Evolutionary conservation across 2,888 invertebrate genomes (phyloP).

Genomic region (Melinaea marsaeus): DNA sequence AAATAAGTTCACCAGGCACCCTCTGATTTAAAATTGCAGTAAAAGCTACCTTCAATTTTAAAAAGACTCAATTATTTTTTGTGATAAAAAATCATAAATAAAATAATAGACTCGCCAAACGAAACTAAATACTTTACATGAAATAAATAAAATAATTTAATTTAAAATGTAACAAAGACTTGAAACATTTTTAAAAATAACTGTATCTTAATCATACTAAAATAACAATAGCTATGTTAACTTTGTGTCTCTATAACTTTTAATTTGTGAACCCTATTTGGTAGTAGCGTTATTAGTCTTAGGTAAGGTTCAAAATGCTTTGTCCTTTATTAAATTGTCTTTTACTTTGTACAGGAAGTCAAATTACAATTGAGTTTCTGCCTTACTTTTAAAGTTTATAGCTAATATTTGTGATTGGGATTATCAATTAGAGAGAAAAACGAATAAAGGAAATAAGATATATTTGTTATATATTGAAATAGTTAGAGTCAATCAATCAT

Average conservation of each 20-base stretch:
- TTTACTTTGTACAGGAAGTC: not conserved
- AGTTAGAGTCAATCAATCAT: too few species aligned
- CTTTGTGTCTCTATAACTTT: constrained; percentile 31
- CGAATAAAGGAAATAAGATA: too few species aligned
- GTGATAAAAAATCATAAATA: too few species aligned
- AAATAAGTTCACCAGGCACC: too few species aligned
- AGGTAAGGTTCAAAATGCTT: not conserved
- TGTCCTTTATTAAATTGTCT: not conserved
- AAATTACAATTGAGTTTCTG: not conserved
- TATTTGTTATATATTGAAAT: too few species aligned
- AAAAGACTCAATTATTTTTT: too few species aligned
- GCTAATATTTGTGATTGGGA: too few species aligned
- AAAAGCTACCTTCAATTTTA: too few species aligned
- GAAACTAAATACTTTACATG: not conserved
- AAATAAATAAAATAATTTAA: not conserved
- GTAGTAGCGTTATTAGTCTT: constrained; percentile 11
- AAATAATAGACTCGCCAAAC: too few species aligned
- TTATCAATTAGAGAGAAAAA: too few species aligned
- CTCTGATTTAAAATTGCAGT: too few species aligned
- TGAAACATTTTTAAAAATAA: constrained; percentile 22
- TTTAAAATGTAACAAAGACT: too few species aligned
- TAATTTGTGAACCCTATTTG: constrained; percentile 30
- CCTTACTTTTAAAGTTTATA: not conserved
- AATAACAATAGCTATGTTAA: constrained; percentile 26
- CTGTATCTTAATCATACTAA: not conserved